A percentile compares a stretch with the other conserved stretches of the same genome.
These are phyloP conservation scores for Typhlichthys eigenmanni DNA, from an alignment of 2,797 vertebrate genomes.

Conservation along the genomic window DNA sequence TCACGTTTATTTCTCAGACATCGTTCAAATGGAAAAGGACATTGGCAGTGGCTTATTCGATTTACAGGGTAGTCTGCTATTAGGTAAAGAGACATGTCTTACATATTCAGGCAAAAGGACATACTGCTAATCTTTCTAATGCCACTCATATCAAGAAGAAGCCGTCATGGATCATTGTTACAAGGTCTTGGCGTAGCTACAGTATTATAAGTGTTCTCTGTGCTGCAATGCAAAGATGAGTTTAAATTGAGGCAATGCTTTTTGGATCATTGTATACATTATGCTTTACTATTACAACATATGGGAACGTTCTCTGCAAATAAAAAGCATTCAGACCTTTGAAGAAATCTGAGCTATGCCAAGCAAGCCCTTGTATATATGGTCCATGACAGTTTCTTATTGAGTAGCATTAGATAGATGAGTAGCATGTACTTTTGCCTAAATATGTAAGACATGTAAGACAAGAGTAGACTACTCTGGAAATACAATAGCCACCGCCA, in stretches of 20 bases:
- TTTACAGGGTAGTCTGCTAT: constrained; percentile 40
- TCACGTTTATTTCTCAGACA: constrained; percentile 44
- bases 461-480: constrained; percentile 33
- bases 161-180: constrained; percentile 15
- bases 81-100: constrained; percentile 10
- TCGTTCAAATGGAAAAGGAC: constrained; percentile 41
- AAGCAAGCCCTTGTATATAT: constrained; percentile 13
- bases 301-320: too few relatives aligned
- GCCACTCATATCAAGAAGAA: constrained; percentile 5
- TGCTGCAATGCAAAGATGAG: too few relatives aligned
- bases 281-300: too few relatives aligned
- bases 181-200: background rate
- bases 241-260: too few relatives aligned
- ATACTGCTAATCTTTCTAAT: constrained; percentile 15
- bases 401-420: constrained; percentile 14
- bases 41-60: constrained; percentile 27
- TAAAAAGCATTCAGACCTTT: too few relatives aligned
- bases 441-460: constrained; percentile 3
- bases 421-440: background rate
- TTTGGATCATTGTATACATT: too few relatives aligned
- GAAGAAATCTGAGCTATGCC: too few relatives aligned
- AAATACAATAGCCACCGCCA: constrained; percentile 34
- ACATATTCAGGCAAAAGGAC: constrained; percentile 5
- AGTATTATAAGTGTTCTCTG: too few relatives aligned
- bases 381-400: constrained; percentile 5